phyloP scores from a whole-genome alignment of 1,140 invertebrate genomes.

The Sycophaga agraensis region DNA sequence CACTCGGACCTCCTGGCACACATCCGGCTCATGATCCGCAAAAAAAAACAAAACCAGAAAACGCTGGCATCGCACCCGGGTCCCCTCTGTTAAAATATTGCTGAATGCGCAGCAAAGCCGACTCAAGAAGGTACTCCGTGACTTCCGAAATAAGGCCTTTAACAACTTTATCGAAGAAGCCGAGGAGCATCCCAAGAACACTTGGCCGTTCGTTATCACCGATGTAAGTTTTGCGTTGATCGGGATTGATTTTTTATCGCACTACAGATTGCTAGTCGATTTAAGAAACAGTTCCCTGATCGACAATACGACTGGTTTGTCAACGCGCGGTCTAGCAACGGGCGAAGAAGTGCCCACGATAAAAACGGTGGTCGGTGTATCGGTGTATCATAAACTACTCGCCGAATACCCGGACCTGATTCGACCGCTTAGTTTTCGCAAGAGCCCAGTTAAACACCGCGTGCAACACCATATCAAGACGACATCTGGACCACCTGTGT shows the following conservation, averaged over 20 bases:
- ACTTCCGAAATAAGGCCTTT: no score
- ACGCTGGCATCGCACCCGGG: no score
- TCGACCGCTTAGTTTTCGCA: not conserved
- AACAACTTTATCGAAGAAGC: no score
- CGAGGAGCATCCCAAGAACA: no score
- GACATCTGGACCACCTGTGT: conserved; percentile 45
- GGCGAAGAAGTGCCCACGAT: not conserved
- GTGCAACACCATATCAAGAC: conserved; percentile 36
- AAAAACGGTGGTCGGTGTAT: not conserved
- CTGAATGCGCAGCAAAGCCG: no score
- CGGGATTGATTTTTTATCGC: conserved; percentile 35
- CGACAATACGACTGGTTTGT: conserved; percentile 32
- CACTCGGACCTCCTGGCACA: no score
- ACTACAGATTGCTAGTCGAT: conserved; percentile 42
- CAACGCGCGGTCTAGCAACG: not conserved
- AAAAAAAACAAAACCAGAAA: no score
- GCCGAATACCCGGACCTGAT: not conserved
- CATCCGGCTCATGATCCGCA: no score
- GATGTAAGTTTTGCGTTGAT: no score
- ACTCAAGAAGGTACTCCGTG: no score
- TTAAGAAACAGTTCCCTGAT: conserved; percentile 33
- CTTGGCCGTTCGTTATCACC: no score
- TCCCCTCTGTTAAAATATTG: no score
- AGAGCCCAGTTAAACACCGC: conserved; percentile 6
- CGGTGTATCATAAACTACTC: conserved; percentile 31